phyloP scores from a whole-genome alignment of 2,113 vertebrate genomes.

The Oreocharis arfaki region DNA sequence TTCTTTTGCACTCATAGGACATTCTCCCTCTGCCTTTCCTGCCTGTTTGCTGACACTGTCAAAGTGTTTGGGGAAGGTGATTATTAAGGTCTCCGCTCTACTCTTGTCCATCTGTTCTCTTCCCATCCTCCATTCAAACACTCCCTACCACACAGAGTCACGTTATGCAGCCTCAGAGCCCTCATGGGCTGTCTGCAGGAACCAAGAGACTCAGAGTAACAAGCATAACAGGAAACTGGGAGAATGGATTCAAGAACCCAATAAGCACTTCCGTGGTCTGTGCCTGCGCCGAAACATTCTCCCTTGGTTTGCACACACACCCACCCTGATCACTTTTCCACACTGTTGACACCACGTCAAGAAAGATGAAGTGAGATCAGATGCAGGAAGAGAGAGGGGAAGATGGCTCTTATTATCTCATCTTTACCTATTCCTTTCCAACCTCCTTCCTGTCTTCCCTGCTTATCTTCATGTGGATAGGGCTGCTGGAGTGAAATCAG shows the following conservation, averaged over 20 bases:
- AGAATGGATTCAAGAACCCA: neutral
- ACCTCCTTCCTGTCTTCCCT: neutral
- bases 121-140: neutral
- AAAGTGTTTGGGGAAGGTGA: neutral
- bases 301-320: neutral
- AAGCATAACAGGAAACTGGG: neutral
- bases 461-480: neutral
- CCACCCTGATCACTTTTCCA: neutral
- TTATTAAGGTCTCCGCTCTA: neutral
- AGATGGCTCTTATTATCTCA: neutral
- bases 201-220: neutral
- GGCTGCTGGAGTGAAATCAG: neutral
- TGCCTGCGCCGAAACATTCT: neutral
- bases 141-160: neutral
- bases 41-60: neutral
- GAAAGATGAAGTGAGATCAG: neutral
- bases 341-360: neutral
- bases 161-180: neutral
- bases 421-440: neutral
- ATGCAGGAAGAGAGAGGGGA: neutral
- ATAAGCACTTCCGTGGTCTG: neutral
- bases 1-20: neutral
- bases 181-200: neutral
- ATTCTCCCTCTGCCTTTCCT: neutral
- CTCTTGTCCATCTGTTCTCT: neutral